Evolutionary conservation across 2,888 invertebrate species (phyloP).

Genomic region (Cheilosia grossa): DNA sequence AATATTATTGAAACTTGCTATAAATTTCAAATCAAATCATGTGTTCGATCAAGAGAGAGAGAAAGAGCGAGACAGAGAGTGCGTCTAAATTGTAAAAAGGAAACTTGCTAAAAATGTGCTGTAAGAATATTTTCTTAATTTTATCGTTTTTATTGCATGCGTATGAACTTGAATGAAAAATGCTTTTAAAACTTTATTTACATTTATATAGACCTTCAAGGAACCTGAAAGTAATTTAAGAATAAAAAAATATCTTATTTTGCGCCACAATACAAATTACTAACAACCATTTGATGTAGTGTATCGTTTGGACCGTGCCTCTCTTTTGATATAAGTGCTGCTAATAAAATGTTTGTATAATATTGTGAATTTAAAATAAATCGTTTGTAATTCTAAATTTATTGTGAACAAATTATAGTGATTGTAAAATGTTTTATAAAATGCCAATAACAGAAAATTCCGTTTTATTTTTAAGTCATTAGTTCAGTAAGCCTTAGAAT

Average conservation of each 20-base stretch:
- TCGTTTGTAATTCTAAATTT: slow-evolving; percentile 66
- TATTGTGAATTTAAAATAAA: slow-evolving; percentile 58
- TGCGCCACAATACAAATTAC: slow-evolving; percentile 38
- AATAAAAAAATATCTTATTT: slow-evolving; percentile 21
- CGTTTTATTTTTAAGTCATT: slow-evolving; percentile 67
- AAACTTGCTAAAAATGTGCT: slow-evolving; percentile 8
- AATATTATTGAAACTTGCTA: slow-evolving; percentile 65
- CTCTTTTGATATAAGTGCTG: slow-evolving; percentile 43
- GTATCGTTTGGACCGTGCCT: slow-evolving; percentile 49
- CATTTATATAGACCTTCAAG: slow-evolving; percentile 69
- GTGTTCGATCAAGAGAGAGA: slow-evolving; percentile 64
- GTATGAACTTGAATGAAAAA: slow-evolving; percentile 35
- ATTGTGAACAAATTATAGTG: slow-evolving; percentile 16
- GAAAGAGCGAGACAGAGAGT: slow-evolving; percentile 41
- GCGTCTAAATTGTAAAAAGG: slow-evolving; percentile 31
- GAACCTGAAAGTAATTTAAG: slow-evolving; percentile 61
- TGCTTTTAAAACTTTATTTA: slow-evolving; percentile 50
- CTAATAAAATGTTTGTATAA: slow-evolving; percentile 54
- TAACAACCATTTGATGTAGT: slow-evolving; percentile 45
- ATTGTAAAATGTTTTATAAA: slow-evolving; percentile 22
- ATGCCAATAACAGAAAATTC: slow-evolving; percentile 42
- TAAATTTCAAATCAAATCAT: slow-evolving; percentile 58
- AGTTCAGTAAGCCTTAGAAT: slow-evolving; percentile 49
- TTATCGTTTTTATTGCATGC: slow-evolving; percentile 48
- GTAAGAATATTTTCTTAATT: neutral